Evolutionary conservation across 2,113 vertebrate genomes (phyloP).

Genomic region (Syrmaticus mikado): DNA sequence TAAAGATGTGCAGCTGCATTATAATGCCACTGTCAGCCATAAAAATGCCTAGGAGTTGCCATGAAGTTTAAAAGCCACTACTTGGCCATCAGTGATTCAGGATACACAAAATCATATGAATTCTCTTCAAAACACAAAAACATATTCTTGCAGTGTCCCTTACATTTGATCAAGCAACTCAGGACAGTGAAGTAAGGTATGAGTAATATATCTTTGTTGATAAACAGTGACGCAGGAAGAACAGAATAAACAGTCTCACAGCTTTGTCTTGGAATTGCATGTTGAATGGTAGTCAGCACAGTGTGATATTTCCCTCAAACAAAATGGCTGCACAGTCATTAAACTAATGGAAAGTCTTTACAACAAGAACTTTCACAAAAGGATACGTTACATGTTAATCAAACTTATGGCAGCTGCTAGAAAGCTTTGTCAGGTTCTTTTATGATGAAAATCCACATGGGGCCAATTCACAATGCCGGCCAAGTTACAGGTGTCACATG

Average conservation of each 20-base stretch:
- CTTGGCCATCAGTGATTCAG: neutral
- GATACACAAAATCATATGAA: neutral
- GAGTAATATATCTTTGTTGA: neutral
- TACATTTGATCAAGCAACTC: neutral
- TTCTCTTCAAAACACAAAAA: neutral
- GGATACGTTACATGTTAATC: constrained; percentile 30
- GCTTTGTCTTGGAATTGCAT: neutral
- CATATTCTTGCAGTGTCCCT: neutral
- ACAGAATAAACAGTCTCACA: neutral
- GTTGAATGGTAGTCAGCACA: neutral
- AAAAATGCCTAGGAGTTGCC: rapidly evolving
- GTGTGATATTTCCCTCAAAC: neutral
- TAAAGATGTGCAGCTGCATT: neutral
- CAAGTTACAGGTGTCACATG: constrained; percentile 52
- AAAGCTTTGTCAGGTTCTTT: constrained; percentile 41
- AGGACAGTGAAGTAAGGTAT: neutral
- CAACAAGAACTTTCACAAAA: constrained; percentile 37
- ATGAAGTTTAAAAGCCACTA: neutral
- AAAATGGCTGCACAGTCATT: constrained; percentile 36
- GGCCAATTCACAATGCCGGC: constrained; percentile 44
- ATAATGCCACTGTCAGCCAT: too few relatives aligned
- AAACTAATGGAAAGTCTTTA: constrained; percentile 46
- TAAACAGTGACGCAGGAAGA: neutral
- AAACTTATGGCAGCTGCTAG: constrained; percentile 49
- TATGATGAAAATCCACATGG: constrained; percentile 35